Conservation (phyloP, 2,797 vertebrate genomes). For the Macroramphosus scolopax region DNA sequence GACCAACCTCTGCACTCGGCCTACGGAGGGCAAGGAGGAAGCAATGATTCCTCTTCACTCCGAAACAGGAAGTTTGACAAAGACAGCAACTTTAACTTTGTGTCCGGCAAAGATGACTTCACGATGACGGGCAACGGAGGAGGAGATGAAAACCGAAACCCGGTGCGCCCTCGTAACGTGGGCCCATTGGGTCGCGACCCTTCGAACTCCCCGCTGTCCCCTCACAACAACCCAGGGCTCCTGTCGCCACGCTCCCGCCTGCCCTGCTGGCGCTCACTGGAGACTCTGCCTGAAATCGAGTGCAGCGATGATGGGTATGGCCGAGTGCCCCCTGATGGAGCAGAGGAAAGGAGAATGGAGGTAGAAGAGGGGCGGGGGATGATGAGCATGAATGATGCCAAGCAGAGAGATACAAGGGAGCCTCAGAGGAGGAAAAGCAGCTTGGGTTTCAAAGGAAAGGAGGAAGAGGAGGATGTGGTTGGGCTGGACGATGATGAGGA, state of each 20-base stretch:
- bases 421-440: conserved; percentile 43
- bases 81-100: conserved; percentile 92
- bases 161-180: conserved; percentile 61
- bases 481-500: conserved; percentile 54
- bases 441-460: conserved; percentile 36
- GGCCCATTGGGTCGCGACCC: conserved; percentile 66
- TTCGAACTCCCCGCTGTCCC: conserved; percentile 24
- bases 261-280: conserved; percentile 80
- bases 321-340: conserved; percentile 89
- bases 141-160: conserved; percentile 87
- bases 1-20: conserved; percentile 64
- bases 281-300: conserved; percentile 81
- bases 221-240: conserved; percentile 52
- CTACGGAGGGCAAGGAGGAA: conserved; percentile 35
- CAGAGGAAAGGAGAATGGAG: conserved; percentile 81
- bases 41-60: conserved; percentile 30
- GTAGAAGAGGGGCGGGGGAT: conserved; percentile 56
- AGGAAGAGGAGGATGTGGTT: conserved; percentile 64
- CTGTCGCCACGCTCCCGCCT: conserved; percentile 70
- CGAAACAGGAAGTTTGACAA: conserved; percentile 73
- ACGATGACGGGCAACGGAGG: conserved; percentile 20
- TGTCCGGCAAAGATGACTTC: conserved; percentile 67
- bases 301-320: conserved; percentile 76
- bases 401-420: conserved; percentile 59
- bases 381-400: conserved; percentile 29